Evolutionary conservation across 30 jellyfish, hydroid and myxozoan genomes (phyloP).

Genomic region (Pseudorhiza aurosa): DNA sequence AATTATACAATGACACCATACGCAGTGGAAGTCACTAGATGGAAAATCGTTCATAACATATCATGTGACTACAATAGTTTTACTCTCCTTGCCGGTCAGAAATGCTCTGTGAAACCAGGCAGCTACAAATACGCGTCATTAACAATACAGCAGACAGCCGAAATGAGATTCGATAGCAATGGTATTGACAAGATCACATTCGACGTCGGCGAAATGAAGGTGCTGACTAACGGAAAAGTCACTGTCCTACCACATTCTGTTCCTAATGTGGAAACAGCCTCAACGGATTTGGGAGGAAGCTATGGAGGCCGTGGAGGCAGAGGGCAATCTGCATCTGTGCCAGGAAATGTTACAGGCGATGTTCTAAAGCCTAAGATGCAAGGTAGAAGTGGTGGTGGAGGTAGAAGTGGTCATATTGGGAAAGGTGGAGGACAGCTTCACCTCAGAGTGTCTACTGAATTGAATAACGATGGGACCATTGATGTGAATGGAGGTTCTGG

Average conservation of each 20-base stretch:
- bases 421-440: slow-evolving; percentile 56
- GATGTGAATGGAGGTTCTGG: slow-evolving; percentile 49
- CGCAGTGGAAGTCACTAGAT: slow-evolving; percentile 40
- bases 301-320: slow-evolving; percentile 65
- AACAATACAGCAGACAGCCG: slow-evolving; percentile 44
- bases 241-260: slow-evolving; percentile 45
- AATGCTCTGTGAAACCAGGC: slow-evolving; percentile 45
- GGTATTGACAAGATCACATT: not conserved
- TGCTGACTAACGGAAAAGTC: slow-evolving; percentile 32
- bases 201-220: slow-evolving; percentile 21
- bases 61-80: slow-evolving; percentile 37
- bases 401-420: slow-evolving; percentile 30
- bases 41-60: slow-evolving; percentile 56
- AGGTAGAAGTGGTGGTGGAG: slow-evolving; percentile 70
- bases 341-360: slow-evolving; percentile 21
- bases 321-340: not conserved
- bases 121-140: slow-evolving; percentile 23
- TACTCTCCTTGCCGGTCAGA: slow-evolving; percentile 60
- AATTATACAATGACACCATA: slow-evolving; percentile 36
- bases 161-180: slow-evolving; percentile 36
- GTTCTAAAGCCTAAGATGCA: slow-evolving; percentile 17
- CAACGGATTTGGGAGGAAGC: slow-evolving; percentile 40
- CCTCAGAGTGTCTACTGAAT: slow-evolving; percentile 1
- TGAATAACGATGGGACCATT: slow-evolving; percentile 45
- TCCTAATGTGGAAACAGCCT: not conserved